Evolutionary conservation across 2,797 vertebrate species (phyloP), one percentile per base, ranked within the genome.

Genomic region (Chrysocyon brachyurus): DNA sequence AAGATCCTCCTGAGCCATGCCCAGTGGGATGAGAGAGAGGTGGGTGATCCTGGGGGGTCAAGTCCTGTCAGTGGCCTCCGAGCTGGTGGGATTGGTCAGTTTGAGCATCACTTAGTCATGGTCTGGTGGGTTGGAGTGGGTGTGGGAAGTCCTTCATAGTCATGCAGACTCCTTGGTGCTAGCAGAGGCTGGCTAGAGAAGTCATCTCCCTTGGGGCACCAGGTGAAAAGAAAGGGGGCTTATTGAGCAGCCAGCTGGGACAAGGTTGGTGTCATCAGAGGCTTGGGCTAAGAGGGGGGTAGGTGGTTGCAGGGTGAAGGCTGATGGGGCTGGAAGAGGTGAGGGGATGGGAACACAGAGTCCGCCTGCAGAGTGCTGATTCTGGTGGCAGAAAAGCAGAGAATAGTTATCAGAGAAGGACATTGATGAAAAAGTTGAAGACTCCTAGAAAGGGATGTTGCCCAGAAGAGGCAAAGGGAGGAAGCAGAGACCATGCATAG

Each of bases 211-310:
- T 82, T 28, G 0, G 0, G 40, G 46, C 28, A 36, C 59, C 9
- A 1, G 54, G 15, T 59, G 68, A n/a, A 61, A 83, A 81, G 36
- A 46, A 73, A 73, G 36, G 36, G 40, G 40, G 72, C 40, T 75
- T 46, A 40, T 24, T 16, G 72, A 75, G 21, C 12, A 3, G 66
- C 28, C 59, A 26, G 26, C 6, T 28, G 70, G 33, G 98, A 97
- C 31, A 99, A 99, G 99, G 98, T 97, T 5, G 26, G 33, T 8
- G 36, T 28, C 63, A 56, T 33, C 31, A 46, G 52, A 59, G n/a
- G 17, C 54, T 14, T 5, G 89, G 57, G 54, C 5, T 31, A 26
- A 12, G 36, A 33, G n/a, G n/a, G 54, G 49, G n/a, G 12, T 7
- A 4, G 46, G 26, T 59, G 33, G 49, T 40, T 7, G 4, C 10